Base-by-base conservation (phyloP, 2,888 invertebrate genomes). In the Gari tellinella region DNA sequence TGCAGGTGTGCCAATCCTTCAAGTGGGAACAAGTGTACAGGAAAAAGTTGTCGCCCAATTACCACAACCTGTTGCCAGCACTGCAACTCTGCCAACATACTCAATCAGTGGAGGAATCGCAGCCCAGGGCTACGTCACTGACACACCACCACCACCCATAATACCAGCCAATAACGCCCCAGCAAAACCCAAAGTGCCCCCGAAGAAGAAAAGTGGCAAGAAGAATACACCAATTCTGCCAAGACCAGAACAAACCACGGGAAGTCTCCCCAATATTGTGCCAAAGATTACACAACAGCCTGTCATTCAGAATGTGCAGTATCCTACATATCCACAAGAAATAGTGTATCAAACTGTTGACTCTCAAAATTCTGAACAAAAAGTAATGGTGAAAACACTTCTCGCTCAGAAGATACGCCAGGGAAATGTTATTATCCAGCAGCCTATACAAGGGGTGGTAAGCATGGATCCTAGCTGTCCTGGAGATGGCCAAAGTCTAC, bases 361-460 rank as follows among this genome's bases (percentile, higher is more conserved):
- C 62, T 51, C 69, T 53, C 76, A 79, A 57, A 75, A 81, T 52
- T 51, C 82, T n/a, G 87, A 90, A 43, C 82, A 96, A 60, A 96
- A 97, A 72, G 94, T 97, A 86, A 97, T 97, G 87, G 97, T 98
- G 92, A 98, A 98, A 93, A 97, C 96, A 93, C 94, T 98, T 83
- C 93, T 98, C 92, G 98, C 98, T 87, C 97, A 96, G 93, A 98
- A 98, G 95, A 81, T 91, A 19, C 61, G 77, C 19, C 67, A 75
- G 62, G 80, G 74, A 5, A 73, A 73, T 60, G 69, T 72, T 10
- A 77, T 77, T 17, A 72, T 77, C 19, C 72, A 69, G 37, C 77
- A 77, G 55, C 77, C 77, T 19, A 52, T 70, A 31, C 69, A 56
- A 15, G 70, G 72, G 26, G 61, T 77, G 21, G 48, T 77, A 31